Percentiles rank a stretch among this genome's conserved stretches.
Evolutionary conservation across 2,797 vertebrate genomes (phyloP).

Genomic region (Anguilla pacifica): DNA sequence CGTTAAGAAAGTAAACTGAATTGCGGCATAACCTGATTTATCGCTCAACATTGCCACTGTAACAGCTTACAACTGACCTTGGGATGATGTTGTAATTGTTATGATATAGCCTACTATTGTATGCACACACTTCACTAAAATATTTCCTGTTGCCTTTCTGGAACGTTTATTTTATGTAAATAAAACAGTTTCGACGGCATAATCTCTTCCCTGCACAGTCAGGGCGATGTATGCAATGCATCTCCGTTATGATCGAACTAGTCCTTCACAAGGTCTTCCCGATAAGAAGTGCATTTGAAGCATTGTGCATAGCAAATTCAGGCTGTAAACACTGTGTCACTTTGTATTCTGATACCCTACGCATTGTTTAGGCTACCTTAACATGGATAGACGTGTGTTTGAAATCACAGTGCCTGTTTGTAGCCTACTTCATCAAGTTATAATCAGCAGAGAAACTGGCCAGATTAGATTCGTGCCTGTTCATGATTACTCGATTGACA

Average conservation of each 20-base stretch:
- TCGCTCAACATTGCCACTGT: not conserved
- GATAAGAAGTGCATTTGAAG: not conserved
- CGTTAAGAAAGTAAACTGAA: not conserved
- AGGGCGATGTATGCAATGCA: not conserved
- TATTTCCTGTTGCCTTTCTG: not conserved
- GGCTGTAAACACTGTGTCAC: not conserved
- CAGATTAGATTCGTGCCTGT: not conserved
- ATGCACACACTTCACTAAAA: not conserved
- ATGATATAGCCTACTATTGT: not conserved
- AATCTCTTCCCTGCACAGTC: not conserved
- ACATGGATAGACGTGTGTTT: too few relatives aligned
- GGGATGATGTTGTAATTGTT: not conserved
- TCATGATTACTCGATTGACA: not conserved
- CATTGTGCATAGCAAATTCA: not conserved
- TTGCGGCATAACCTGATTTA: not conserved
- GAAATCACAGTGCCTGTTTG: not conserved
- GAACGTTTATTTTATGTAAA: not conserved
- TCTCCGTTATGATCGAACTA: not conserved
- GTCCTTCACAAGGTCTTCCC: not conserved
- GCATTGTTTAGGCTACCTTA: not conserved
- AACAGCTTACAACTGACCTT: not conserved
- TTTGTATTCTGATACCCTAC: not conserved
- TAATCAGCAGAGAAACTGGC: not conserved
- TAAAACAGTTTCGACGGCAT: not conserved
- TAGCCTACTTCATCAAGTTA: not conserved